phyloP scores from a whole-genome alignment of 2,797 vertebrate species.

The Sarcoramphus papa region DNA sequence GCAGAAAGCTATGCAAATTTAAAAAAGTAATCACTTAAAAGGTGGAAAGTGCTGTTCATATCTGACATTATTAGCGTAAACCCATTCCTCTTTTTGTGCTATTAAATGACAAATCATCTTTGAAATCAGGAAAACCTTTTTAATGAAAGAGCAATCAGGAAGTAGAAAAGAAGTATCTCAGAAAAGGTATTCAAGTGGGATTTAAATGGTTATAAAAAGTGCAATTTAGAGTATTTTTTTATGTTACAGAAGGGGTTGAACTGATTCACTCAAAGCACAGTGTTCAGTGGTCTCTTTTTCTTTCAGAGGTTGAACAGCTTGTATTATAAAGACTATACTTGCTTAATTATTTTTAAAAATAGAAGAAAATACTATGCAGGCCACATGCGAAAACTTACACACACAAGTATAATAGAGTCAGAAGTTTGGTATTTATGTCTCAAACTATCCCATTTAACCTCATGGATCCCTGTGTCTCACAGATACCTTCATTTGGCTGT shows the following conservation, averaged over 20 bases:
- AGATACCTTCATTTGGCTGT: not conserved
- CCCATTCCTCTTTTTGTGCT: not conserved
- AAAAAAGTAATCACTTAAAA: not conserved
- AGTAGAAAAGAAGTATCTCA: not conserved
- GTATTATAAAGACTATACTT: not conserved
- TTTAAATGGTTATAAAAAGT: not conserved
- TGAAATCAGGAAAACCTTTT: not conserved
- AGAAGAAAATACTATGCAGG: not conserved
- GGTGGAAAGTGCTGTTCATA: not conserved
- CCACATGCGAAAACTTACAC: rapidly evolving
- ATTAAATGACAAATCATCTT: not conserved
- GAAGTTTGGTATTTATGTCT: not conserved
- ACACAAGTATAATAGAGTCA: not conserved
- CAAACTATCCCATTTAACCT: not conserved
- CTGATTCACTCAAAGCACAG: not conserved
- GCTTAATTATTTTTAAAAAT: not conserved
- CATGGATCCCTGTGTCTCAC: not conserved
- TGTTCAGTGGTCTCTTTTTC: not conserved
- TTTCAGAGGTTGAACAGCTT: not conserved
- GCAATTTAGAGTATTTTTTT: not conserved
- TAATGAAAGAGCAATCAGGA: not conserved
- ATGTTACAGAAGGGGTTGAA: not conserved
- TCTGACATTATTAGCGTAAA: not conserved
- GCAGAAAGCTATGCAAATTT: not conserved
- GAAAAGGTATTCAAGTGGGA: not conserved